Percentiles rank a stretch among this genome's conserved stretches.
phyloP scores from a whole-genome alignment of 2,888 invertebrate genomes.

The Empis livida region DNA sequence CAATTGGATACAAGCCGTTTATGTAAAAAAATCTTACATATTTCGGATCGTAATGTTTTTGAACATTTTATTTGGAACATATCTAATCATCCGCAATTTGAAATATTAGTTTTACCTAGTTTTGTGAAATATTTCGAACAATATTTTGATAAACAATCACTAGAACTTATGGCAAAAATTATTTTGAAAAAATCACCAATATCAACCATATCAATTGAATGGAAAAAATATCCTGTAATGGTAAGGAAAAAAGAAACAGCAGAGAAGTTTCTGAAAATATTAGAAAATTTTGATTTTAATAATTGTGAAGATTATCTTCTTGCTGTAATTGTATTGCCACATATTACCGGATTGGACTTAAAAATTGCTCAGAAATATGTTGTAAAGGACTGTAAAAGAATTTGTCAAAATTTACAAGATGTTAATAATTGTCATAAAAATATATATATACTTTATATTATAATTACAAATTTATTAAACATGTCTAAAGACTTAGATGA shows the following conservation, averaged over 20 bases:
- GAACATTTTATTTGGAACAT: conserved; percentile 54
- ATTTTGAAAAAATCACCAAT: conserved; percentile 53
- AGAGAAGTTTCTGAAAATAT: background rate
- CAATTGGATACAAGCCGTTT: conserved; percentile 63
- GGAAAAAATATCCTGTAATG: conserved; percentile 55
- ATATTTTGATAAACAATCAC: conserved; percentile 40
- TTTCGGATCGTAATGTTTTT: conserved; percentile 43
- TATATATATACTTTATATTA: background rate
- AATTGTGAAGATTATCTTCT: background rate
- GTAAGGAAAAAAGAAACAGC: conserved; percentile 30
- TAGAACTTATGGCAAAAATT: conserved; percentile 51
- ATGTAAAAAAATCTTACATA: conserved; percentile 46
- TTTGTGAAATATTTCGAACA: conserved; percentile 47
- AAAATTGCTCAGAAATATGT: conserved; percentile 13
- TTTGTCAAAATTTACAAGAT: no score
- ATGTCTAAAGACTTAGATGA: background rate
- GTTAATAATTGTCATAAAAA: background rate
- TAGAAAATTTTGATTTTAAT: background rate
- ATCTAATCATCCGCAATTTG: conserved; percentile 53
- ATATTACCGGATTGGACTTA: conserved; percentile 2
- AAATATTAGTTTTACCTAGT: conserved; percentile 55
- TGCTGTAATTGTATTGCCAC: background rate
- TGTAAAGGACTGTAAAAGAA: conserved; percentile 12
- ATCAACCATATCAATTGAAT: conserved; percentile 43
- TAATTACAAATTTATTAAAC: background rate